Base-by-base conservation (phyloP, 92 coral and sea anemone genomes). In the Hydrozoanthus gracilis region DNA sequence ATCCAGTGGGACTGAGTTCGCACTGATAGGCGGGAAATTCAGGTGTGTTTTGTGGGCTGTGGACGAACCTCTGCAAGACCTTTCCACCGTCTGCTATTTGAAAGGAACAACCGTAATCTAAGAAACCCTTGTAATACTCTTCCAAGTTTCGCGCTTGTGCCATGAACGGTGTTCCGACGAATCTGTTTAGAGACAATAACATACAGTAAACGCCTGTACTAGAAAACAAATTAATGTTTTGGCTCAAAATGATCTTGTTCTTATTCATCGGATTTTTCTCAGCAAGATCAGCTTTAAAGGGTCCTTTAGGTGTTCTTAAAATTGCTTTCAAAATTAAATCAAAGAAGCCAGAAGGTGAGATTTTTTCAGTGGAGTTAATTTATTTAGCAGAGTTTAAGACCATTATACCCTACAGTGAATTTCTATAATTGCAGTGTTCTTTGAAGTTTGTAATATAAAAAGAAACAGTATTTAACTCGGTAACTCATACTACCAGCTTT, bases 51-150 rank as follows among this genome's bases (percentile, higher is more conserved):
- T 91, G 17, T 8, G 67, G 77, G 66, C 69, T 54, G 73, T 50
- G 91, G 3, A 13, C 71, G 66, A 91, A 88, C 89, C 84, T 83
- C 82, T 78, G 88, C n/a, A 88, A 65, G 3, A 45, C 82, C 50
- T 66, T 49, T 16, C 72, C 80, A 68, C 88, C 83, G 7, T 70
- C 17, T 14, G 79, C 58, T 56, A 3, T 69, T 72, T 70, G 49
- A 27, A 61, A 55, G 27, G 85, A 5, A 44, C 93, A 91, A 0
- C 89, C 92, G 48, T 82, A 91, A 87, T 77, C 61, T 4, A 91
- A 83, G 54, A 82, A 88, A 3, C 93, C 93, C 56, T 88, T 91
- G 86, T 87, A 91, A 35, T 44, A 91, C 83, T 88, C 87, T 51
- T 91, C 93, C 8, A 91, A 82, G 52, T 82, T 91, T 13, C 78